Percentiles rank a stretch among this genome's conserved stretches.
These are phyloP conservation scores for Chrysolina oricalcia DNA, from an alignment of 2,888 invertebrate species.

Conservation along the genomic window DNA sequence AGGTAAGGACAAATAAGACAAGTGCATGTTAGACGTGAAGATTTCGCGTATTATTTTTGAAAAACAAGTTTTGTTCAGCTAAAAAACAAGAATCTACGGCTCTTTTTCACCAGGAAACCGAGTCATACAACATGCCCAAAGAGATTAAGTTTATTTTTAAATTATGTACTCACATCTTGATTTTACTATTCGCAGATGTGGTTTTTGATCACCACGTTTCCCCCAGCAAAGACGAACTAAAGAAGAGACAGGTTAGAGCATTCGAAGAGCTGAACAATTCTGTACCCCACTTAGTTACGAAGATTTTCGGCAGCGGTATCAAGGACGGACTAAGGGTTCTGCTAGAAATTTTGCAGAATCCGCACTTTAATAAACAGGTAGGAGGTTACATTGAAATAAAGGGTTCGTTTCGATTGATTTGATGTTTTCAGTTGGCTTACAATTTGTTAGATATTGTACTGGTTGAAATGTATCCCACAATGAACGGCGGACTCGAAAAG, in stretches of 20 bases:
- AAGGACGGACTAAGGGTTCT: conserved; percentile 71
- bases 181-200: conserved; percentile 62
- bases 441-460: conserved; percentile 85
- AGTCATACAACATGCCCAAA: too few species aligned
- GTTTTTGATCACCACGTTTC: conserved; percentile 67
- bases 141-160: conserved; percentile 44
- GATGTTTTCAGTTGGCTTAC: conserved; percentile 78
- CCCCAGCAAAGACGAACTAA: conserved; percentile 66
- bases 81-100: too few species aligned
- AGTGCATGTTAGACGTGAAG: too few species aligned
- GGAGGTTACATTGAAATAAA: neutral
- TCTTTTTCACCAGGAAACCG: too few species aligned
- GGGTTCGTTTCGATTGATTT: neutral
- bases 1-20: conserved; percentile 67
- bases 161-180: neutral
- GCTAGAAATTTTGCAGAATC: conserved; percentile 73
- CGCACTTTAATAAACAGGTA: conserved; percentile 77
- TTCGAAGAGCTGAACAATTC: conserved; percentile 68
- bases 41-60: too few species aligned
- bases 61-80: too few species aligned
- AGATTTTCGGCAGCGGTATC: conserved; percentile 68
- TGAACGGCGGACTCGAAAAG: conserved; percentile 33
- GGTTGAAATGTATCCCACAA: conserved; percentile 81
- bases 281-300: conserved; percentile 66
- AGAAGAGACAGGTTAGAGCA: conserved; percentile 69